These are phyloP conservation scores for Tetragonula clypearis DNA, from an alignment of 1,140 invertebrate genomes.

Conservation along the genomic window DNA sequence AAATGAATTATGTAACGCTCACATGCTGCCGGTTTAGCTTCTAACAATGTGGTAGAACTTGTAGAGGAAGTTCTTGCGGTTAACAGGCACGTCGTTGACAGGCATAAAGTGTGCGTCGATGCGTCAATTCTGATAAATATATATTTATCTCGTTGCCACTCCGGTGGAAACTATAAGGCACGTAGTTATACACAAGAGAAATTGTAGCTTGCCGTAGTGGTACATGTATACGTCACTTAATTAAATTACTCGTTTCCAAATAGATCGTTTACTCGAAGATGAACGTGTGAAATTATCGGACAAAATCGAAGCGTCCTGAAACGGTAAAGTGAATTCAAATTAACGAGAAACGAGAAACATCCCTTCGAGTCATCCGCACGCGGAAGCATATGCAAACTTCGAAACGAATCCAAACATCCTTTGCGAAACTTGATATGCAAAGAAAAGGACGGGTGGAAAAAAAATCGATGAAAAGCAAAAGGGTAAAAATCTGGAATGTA, in stretches of 20 bases:
- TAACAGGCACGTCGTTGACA: not conserved
- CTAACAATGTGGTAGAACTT: constrained; percentile 25
- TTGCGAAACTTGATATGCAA: not conserved
- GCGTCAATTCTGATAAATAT: not conserved
- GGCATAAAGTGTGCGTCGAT: not conserved
- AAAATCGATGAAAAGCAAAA: not conserved
- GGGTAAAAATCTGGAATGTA: not conserved
- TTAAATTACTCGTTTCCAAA: not conserved
- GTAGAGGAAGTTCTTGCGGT: constrained; percentile 39
- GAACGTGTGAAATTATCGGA: too few relatives aligned
- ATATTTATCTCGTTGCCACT: not conserved
- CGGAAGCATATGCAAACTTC: constrained; percentile 9
- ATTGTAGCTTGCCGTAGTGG: not conserved
- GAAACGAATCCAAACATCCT: not conserved
- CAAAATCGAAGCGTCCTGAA: too few relatives aligned
- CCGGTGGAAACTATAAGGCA: too few relatives aligned
- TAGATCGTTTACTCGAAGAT: not conserved
- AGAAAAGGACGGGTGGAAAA: not conserved
- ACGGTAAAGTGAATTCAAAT: not conserved
- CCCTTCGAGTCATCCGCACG: not conserved
- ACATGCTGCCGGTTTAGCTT: constrained; percentile 36
- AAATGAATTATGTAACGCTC: not conserved
- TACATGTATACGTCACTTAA: not conserved
- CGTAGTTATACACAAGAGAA: not conserved
- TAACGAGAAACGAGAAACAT: not conserved